phyloP scores from a whole-genome alignment of 1,140 invertebrate genomes.

The Zaprionus davidi region DNA sequence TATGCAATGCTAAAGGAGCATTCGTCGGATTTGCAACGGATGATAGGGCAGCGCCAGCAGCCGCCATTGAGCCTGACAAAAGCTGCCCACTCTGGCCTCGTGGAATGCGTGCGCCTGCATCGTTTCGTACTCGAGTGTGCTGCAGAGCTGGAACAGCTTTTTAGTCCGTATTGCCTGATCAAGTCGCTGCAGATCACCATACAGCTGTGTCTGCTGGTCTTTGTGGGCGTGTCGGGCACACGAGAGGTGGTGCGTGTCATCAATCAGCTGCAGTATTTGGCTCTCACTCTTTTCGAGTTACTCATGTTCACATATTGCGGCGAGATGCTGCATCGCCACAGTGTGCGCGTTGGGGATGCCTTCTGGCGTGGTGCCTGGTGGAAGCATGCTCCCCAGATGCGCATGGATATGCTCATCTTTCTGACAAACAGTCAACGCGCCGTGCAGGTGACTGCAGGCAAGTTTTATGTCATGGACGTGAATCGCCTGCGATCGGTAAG shows the following conservation, averaged over 20 bases:
- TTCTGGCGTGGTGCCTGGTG: constrained; percentile 73
- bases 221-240: constrained; percentile 70
- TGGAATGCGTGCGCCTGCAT: constrained; percentile 70
- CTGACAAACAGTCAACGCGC: constrained; percentile 66
- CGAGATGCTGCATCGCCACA: constrained; percentile 67
- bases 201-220: constrained; percentile 73
- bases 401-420: constrained; percentile 71
- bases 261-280: constrained; percentile 73
- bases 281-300: constrained; percentile 62
- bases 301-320: constrained; percentile 81
- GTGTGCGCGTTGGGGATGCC: constrained; percentile 71
- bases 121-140: constrained; percentile 65
- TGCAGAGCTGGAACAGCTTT: constrained; percentile 64
- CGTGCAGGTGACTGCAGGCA: constrained; percentile 72
- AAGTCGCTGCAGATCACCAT: constrained; percentile 80
- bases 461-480: constrained; percentile 79
- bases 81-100: constrained; percentile 49
- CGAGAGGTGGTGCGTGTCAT: constrained; percentile 65
- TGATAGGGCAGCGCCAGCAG: constrained; percentile 6
- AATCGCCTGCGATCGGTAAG: constrained; percentile 69
- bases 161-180: constrained; percentile 75
- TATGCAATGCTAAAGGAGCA: constrained; percentile 66
- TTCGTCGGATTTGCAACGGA: constrained; percentile 44
- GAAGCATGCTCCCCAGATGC: constrained; percentile 52
- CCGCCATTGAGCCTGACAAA: neutral